A percentile compares a stretch with the other conserved stretches of the same genome.
Conservation (phyloP, 2,888 invertebrate genomes). For the Eupeodes latifasciatus region DNA sequence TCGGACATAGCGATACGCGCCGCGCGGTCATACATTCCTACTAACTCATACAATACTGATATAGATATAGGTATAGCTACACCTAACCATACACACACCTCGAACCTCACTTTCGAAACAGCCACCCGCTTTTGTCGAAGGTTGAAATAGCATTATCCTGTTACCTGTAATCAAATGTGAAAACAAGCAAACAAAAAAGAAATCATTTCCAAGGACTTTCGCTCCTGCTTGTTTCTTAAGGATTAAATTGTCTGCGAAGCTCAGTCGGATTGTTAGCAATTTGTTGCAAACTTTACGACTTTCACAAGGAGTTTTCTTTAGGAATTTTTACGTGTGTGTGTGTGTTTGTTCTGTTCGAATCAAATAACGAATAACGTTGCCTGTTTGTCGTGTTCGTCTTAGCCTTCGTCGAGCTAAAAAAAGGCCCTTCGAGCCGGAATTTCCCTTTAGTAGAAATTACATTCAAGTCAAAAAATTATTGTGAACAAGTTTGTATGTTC, state of each 20-base stretch:
- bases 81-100: neutral
- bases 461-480: constrained; percentile 58
- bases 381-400: constrained; percentile 4
- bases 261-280: constrained; percentile 46
- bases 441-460: constrained; percentile 51
- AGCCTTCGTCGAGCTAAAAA: neutral
- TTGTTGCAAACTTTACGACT: constrained; percentile 66
- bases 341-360: constrained; percentile 18
- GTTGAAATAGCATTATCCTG: constrained; percentile 46
- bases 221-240: constrained; percentile 36
- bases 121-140: constrained; percentile 17
- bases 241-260: constrained; percentile 57
- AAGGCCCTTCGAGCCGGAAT: constrained; percentile 27
- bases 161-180: constrained; percentile 73
- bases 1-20: constrained; percentile 47
- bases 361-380: neutral
- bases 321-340: neutral
- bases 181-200: constrained; percentile 36
- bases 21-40: constrained; percentile 46
- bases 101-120: neutral
- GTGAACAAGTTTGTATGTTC: constrained; percentile 33
- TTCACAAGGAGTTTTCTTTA: constrained; percentile 2
- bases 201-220: constrained; percentile 67
- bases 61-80: neutral
- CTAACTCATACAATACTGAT: neutral